Conservation (phyloP, 64 coral and sea anemone species). For the Acropora yongei region DNA sequence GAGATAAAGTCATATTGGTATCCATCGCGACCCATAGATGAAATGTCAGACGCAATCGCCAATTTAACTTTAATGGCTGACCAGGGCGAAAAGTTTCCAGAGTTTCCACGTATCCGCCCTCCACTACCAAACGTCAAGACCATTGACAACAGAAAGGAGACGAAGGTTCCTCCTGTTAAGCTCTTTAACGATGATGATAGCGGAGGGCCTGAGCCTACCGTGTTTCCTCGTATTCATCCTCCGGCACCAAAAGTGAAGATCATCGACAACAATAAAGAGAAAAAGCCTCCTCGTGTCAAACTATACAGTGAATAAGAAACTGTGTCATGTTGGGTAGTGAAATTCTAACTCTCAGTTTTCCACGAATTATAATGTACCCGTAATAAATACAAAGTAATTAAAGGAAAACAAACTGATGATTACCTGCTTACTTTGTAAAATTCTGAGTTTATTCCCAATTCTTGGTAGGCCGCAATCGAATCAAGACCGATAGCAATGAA, state of each 20-base stretch:
- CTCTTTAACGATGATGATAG: background rate
- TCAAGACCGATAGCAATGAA: background rate
- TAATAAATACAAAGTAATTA: background rate
- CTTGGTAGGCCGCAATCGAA: background rate
- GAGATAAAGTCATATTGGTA: conserved; percentile 51
- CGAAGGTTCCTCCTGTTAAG: background rate
- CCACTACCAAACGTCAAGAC: background rate
- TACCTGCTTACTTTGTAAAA: background rate
- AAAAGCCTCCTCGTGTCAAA: background rate
- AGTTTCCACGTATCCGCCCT: conserved; percentile 25
- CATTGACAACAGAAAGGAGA: background rate
- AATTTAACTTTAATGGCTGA: background rate
- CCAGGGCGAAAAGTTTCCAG: background rate
- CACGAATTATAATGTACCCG: background rate
- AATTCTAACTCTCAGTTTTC: background rate
- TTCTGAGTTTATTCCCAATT: background rate
- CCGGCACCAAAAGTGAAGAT: conserved; percentile 33
- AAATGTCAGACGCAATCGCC: background rate
- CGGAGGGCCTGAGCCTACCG: background rate
- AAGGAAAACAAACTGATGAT: background rate
- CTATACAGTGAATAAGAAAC: background rate
- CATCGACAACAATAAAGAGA: conserved; percentile 4
- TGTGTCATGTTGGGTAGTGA: background rate
- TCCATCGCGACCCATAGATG: background rate
- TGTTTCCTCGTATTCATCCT: background rate